These are phyloP conservation scores for Proales similis DNA, from an alignment of 1,140 invertebrate species.

Conservation along the genomic window DNA sequence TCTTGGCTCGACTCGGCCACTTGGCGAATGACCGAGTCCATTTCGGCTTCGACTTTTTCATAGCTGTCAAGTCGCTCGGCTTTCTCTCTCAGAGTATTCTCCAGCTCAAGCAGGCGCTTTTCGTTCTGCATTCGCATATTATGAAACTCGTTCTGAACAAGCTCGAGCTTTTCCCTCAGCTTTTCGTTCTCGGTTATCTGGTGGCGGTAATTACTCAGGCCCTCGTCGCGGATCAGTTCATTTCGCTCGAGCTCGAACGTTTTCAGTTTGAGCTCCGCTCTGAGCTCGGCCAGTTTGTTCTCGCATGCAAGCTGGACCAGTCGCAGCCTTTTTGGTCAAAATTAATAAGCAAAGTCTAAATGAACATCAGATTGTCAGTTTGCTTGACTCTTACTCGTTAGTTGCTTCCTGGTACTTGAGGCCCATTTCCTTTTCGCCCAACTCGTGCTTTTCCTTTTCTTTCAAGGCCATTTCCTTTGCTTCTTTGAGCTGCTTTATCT, in stretches of 20 bases:
- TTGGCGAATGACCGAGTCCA: slow-evolving; percentile 52
- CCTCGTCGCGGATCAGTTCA: slow-evolving; percentile 50
- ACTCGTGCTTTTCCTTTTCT: slow-evolving; percentile 44
- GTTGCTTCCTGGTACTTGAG: slow-evolving; percentile 34
- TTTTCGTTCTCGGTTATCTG: slow-evolving; percentile 51
- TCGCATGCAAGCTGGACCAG: slow-evolving; percentile 46
- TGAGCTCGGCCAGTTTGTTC: slow-evolving; percentile 44
- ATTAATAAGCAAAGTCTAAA: slow-evolving; percentile 1
- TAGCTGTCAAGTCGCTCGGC: slow-evolving; percentile 46
- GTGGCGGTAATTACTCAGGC: slow-evolving; percentile 46
- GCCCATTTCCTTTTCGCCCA: slow-evolving; percentile 27
- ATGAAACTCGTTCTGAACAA: slow-evolving; percentile 52
- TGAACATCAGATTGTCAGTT: not conserved
- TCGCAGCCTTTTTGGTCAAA: slow-evolving; percentile 45
- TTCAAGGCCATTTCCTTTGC: slow-evolving; percentile 49
- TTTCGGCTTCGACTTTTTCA: slow-evolving; percentile 51
- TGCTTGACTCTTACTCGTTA: slow-evolving; percentile 16
- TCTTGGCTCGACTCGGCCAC: slow-evolving; percentile 44
- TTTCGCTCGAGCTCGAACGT: slow-evolving; percentile 48
- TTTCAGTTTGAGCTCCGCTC: slow-evolving; percentile 51
- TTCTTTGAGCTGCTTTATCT: slow-evolving; percentile 51
- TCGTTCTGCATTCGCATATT: slow-evolving; percentile 45
- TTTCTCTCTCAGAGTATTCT: slow-evolving; percentile 45
- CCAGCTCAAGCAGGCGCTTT: slow-evolving; percentile 45
- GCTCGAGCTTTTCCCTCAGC: slow-evolving; percentile 49